phyloP scores from a whole-genome alignment of 2,797 vertebrate genomes.

The Melanotaenia pygmaea region DNA sequence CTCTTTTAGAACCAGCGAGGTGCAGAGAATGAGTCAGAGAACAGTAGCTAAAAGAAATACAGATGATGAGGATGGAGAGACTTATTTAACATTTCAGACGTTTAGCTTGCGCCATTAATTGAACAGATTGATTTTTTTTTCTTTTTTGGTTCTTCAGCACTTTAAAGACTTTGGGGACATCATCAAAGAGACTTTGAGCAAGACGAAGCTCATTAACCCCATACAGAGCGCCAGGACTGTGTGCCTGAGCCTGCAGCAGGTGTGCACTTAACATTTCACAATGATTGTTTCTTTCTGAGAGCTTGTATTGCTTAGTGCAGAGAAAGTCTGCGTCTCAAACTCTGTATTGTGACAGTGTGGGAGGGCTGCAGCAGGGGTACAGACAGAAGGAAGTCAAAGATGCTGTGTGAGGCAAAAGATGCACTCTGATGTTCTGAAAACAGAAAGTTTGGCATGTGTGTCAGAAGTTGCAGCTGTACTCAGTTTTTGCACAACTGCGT shows the following conservation, averaged over 20 bases:
- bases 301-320: neutral
- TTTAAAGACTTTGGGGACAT: conserved; percentile 92
- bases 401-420: neutral
- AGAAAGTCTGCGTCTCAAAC: neutral
- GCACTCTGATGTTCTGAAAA: conserved; percentile 3
- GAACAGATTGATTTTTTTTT: conserved; percentile 1
- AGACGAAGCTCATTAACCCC: conserved; percentile 83
- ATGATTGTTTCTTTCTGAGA: neutral
- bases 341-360: neutral
- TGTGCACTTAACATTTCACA: conserved; percentile 49
- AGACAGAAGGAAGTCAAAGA: neutral
- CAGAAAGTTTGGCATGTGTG: neutral
- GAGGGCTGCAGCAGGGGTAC: neutral
- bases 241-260: conserved; percentile 91
- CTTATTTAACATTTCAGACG: conserved; percentile 32
- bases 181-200: conserved; percentile 89
- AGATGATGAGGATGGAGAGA: conserved; percentile 15
- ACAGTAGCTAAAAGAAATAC: conserved; percentile 40
- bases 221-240: conserved; percentile 85
- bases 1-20: conserved; percentile 44
- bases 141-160: conserved; percentile 74
- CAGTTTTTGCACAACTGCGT: neutral
- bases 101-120: conserved; percentile 13
- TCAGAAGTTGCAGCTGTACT: neutral
- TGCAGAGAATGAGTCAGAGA: conserved; percentile 64